Base-by-base conservation (phyloP, 2,888 invertebrate genomes). In the Seladonia tumulorum region DNA sequence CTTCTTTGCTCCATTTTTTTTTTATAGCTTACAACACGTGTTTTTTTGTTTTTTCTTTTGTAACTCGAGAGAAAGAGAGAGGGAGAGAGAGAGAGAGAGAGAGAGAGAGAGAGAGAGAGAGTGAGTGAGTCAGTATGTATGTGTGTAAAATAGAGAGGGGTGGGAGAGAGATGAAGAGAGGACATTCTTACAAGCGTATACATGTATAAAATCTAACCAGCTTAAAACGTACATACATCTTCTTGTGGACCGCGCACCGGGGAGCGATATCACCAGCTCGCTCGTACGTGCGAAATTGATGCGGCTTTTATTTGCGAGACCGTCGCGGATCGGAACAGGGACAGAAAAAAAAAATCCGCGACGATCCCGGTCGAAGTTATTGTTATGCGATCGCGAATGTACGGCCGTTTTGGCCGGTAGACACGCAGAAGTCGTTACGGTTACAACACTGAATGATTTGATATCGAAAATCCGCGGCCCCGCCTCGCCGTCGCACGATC, bases 151-250 rank as follows among this genome's bases (percentile, higher is more conserved):
- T 22, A 68, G 22, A 10, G 66, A 10, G 12, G 35, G 35, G 18
- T 22, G 8, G 35, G 66, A 68, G 1, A 39, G 39, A 68, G 39
- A 68, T 22, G 16, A 18, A 63, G 63, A 39, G 39, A 39, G 39
- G 68, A 83, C 75, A 70, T 85, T 70, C 73, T 84, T 89, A 87
- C 83, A 90, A 85, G 88, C 87, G 85, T 89, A 89, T 84, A 87
- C 82, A 81, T 86, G 87, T 90, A 90, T 86, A 90, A 90, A 90
- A 90, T 89, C 79, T 89, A 89, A 85, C 83, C 89, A 83, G 87
- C 76, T 82, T 90, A 87, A 83, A 83, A 90, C 82, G 77, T 88
- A 88, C 77, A 78, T 85, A 88, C 77, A 78, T 85, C 53, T 80
- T 80, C 76, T 79, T 74, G 70, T 87, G 87, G 86, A 81, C 87